Percentiles rank a stretch among this genome's conserved stretches.
phyloP scores from a whole-genome alignment of 2,888 invertebrate genomes.

The Molorchus minor region DNA sequence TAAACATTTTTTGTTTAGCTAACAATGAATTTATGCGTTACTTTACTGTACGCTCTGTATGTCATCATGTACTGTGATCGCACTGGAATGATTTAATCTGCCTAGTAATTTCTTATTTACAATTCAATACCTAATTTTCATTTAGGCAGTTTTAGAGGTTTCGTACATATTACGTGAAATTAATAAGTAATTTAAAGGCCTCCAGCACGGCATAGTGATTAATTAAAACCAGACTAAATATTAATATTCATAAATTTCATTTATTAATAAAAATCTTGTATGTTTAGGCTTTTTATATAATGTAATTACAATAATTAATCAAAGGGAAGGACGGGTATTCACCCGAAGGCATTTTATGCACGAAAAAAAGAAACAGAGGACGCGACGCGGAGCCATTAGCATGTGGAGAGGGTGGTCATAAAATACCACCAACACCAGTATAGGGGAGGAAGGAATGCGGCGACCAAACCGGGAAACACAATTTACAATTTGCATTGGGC shows the following conservation, averaged over 20 bases:
- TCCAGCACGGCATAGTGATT: neutral
- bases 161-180: too few relatives aligned
- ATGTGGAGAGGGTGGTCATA: constrained; percentile 17
- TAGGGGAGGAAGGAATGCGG: constrained; percentile 9
- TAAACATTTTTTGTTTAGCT: too few relatives aligned
- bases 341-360: neutral
- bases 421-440: constrained; percentile 19
- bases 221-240: neutral
- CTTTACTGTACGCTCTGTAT: too few relatives aligned
- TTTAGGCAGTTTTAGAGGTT: too few relatives aligned
- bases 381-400: constrained; percentile 15
- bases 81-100: too few relatives aligned
- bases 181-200: neutral
- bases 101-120: too few relatives aligned
- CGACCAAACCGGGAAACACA: constrained; percentile 7
- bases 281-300: constrained; percentile 5
- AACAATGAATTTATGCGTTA: too few relatives aligned
- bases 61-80: too few relatives aligned
- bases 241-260: constrained; percentile 16
- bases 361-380: neutral
- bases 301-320: constrained; percentile 20
- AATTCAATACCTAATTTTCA: too few relatives aligned
- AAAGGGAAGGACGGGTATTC: constrained; percentile 4
- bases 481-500: constrained; percentile 12
- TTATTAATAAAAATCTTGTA: constrained; percentile 3